Evolutionary conservation across 37 sponge, comb jelly and placozoan species (phyloP), one percentile per base, ranked within the genome.

Genomic region (Cliona cf. orientalis): DNA sequence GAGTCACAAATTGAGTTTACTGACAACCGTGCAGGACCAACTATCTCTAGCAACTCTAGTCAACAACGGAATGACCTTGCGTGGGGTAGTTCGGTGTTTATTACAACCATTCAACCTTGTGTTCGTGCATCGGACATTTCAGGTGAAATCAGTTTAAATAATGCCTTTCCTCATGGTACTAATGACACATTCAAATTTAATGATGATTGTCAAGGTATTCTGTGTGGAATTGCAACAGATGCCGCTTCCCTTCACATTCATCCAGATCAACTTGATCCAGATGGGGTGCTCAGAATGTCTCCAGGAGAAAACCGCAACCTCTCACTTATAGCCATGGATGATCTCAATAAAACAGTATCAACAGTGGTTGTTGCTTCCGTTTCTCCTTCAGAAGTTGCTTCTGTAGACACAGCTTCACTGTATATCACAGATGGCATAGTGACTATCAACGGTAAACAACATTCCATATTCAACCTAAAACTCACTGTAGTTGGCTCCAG

Each of bases 81-180:
- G 14, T 26, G 41, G 19, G 82, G 82, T 3, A n/a, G 71, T 21
- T 36, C 82, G 3, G 71, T 81, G 5, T 81, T 63, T 72, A 46
- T 65, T 14, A 38, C 43, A 5, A 41, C 82, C 25, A 12, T 81
- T 6, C 31, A 41, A 71, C 82, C 82, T 43, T 81, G 82, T 71
- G 65, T 33, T 2, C 21, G 78, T 43, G 46, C 46, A 25, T 19
- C 36, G 26, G 31, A 12, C 12, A 41, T 11, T 63, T n/a, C 23
- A 31, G 31, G 45, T 41, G 44, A 38, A 22, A 43, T 42, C 9
- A 5, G 2, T 62, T 23, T 58, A 36, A 78, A 38, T 11, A 29
- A 17, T 2, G 5, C 12, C 21, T 23, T 40, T 7, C 2, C 37
- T 6, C 68, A 68, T 32, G 5, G 17, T 14, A 19, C 7, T 3